Percentiles rank a stretch among this genome's conserved stretches.
Conservation (phyloP, 2,113 vertebrate genomes). For the Mesocricetus auratus region DNA sequence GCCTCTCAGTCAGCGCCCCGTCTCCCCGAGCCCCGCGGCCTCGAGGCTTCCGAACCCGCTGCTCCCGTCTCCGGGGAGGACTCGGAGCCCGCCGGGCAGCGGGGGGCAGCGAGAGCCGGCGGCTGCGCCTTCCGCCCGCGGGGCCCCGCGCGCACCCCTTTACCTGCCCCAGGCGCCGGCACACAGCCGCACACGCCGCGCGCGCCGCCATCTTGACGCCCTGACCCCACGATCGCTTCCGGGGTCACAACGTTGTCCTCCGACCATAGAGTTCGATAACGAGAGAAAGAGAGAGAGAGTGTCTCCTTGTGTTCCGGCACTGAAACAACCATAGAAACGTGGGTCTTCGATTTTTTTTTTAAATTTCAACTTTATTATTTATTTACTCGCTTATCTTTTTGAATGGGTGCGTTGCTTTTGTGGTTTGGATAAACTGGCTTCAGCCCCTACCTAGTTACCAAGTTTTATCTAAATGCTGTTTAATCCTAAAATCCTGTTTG, state of each 20-base stretch:
- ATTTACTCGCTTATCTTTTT: background rate
- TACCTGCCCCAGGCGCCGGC: conserved; percentile 81
- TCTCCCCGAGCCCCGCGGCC: no score
- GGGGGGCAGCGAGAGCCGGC: background rate
- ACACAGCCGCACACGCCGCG: fast-evolving
- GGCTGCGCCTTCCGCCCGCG: fast-evolving
- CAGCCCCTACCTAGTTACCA: background rate
- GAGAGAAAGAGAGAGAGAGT: background rate
- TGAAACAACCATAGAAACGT: conserved; percentile 41
- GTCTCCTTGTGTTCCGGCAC: background rate
- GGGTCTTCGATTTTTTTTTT: background rate
- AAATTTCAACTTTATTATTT: background rate
- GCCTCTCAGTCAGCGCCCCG: no score
- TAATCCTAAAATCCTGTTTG: background rate
- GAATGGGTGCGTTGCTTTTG: background rate
- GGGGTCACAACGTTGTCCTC: background rate
- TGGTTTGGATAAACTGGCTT: background rate
- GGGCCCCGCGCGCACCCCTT: fast-evolving
- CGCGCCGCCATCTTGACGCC: conserved; percentile 81
- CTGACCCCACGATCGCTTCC: conserved; percentile 40
- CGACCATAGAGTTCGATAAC: conserved; percentile 58
- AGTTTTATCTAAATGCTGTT: background rate
- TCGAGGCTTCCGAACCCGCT: no score
- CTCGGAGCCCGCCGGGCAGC: no score
- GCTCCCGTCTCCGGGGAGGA: no score